Base-by-base conservation (phyloP, 2,888 invertebrate species). In the Deilephila porcellus region DNA sequence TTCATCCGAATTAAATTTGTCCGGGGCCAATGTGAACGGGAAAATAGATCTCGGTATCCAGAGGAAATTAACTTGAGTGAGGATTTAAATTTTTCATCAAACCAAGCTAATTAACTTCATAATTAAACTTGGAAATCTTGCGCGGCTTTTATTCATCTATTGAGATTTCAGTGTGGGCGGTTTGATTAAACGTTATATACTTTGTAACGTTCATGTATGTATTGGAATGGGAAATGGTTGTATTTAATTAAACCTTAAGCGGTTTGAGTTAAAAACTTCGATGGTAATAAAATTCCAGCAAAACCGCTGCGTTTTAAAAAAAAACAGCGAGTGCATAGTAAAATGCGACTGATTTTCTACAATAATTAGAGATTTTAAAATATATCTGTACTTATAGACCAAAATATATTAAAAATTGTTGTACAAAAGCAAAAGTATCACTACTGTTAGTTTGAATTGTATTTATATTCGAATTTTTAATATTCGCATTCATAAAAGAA, bases 1-100 rank as follows among this genome's bases (percentile, higher is more conserved):
- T 81, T 85, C 82, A 80, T 85, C 82, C 82, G 81, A 82, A 88
- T 90, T 88, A 86, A 90, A 89, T 89, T 88, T 85, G 83, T 87
- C 83, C 85, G 78, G 74, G 80, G 86, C 25, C 83, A 83, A 87
- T 86, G 87, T 87, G 88, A 88, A 89, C 86, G 85, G 89, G 89
- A 90, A 90, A 92, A 90, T 88, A 87, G 83, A 86, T 89, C 86
- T 85, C 81, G 76, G 83, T 86, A 85, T 90, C 83, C 88, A 79
- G 84, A 89, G 90, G 87, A 91, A 93, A 91, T 93, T 91, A 91
- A 90, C 92, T 91, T 89, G 88, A 91, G 88, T 88, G 86, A 86
- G 85, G 91, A 90, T 91, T 91, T 89, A 90, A 92, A 93, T 90
- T 93, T 92, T 93, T 93, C 92, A 92, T 93, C 90, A 89, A 89